Evolutionary conservation across 2,797 vertebrate genomes (phyloP), one percentile per base, ranked within the genome.

Genomic region (Triplophysa bombifrons): DNA sequence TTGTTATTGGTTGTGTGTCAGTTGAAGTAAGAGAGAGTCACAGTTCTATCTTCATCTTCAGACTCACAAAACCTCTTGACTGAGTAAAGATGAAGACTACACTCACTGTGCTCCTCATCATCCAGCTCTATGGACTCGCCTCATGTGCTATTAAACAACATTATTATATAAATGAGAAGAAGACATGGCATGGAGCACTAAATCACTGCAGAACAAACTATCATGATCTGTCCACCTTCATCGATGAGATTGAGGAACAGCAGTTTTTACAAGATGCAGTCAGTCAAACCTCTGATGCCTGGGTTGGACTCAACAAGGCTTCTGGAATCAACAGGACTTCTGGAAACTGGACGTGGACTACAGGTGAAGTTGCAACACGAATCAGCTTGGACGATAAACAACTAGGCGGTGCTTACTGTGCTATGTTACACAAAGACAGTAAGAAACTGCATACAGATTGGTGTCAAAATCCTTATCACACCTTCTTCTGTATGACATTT

Each of bases 191-290:
- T 30, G 22, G 38, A 56, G 83, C 83, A 0, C 63, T 1, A 55
- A 8, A 55, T 11, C 20, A 55, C 53, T 55, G 53, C 53, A 56
- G 8, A 55, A 55, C 19, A 0, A 0, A 2, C 53, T 76, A 41
- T 69, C 16, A 69, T 71, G 72, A 60, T 22, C 55, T 82, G 48
- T 84, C 83, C 1, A 76, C 76, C 25, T 65, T 70, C 53, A 22
- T 27, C 19, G 34, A 2, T n/a, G 0, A 0, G 1, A 38, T 13
- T 2, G 68, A 84, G 38, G 2, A 69, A 8, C 5, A 4, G 2
- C 13, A 20, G 1, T 78, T 84, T 72, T 2, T 68, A 11, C 0
- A 8, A 13, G 14, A 16, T 60, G 13, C 20, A 17, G 8, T 2
- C 17, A 0, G 0, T 70, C 22, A 58, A 38, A 19, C 20, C 2